phyloP scores from a whole-genome alignment of 2,888 invertebrate genomes.

The Endomychus coccineus region DNA sequence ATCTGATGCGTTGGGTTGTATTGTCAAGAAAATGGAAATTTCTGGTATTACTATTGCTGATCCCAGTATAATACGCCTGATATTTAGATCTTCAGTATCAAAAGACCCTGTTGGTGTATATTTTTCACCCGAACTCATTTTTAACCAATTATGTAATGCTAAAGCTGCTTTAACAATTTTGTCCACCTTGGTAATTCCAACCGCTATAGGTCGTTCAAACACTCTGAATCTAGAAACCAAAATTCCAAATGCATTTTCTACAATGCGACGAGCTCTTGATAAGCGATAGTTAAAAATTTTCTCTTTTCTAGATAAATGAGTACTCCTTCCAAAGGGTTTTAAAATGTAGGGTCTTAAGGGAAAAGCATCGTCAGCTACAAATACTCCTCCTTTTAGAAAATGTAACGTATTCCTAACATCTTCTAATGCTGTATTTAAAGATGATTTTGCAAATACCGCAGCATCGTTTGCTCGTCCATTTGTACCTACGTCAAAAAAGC shows the following conservation, averaged over 20 bases:
- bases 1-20: too few relatives aligned
- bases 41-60: too few relatives aligned
- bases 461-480: too few relatives aligned
- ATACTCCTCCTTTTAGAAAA: too few relatives aligned
- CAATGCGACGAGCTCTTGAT: conserved; percentile 17
- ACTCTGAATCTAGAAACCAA: conserved; percentile 28
- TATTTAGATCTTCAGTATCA: too few relatives aligned
- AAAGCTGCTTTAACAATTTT: conserved; percentile 31
- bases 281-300: conserved; percentile 20
- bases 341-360: conserved; percentile 17
- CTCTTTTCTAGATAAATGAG: conserved; percentile 12
- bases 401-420: too few relatives aligned
- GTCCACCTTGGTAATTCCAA: conserved; percentile 26
- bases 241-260: conserved; percentile 24
- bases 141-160: conserved; percentile 28
- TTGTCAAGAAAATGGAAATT: too few relatives aligned
- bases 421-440: too few relatives aligned
- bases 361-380: conserved; percentile 19
- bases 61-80: too few relatives aligned
- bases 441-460: too few relatives aligned
- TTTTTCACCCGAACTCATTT: conserved; percentile 23
- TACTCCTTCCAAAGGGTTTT: conserved; percentile 22
- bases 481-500: too few relatives aligned
- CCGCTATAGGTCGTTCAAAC: conserved; percentile 26
- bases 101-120: too few relatives aligned